Evolutionary conservation across 1,140 invertebrate genomes (phyloP).

Genomic region (Tribolium castaneum): DNA sequence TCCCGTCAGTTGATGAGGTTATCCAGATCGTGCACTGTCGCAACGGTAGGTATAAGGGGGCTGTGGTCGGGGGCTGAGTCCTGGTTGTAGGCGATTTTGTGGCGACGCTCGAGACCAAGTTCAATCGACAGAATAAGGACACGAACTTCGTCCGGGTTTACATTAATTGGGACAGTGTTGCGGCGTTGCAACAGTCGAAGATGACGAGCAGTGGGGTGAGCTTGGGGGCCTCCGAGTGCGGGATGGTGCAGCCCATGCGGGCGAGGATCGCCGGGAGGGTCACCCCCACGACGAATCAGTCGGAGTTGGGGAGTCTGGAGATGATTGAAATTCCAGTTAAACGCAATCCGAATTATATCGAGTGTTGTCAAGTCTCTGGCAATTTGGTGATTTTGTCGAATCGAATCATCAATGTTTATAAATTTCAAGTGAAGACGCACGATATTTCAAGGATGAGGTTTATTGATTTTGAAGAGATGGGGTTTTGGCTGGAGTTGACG

Average conservation of each 20-base stretch:
- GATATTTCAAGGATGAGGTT: conserved; percentile 73
- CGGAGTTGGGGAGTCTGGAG: conserved; percentile 69
- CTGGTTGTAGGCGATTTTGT: conserved; percentile 69
- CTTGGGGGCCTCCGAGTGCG: conserved; percentile 61
- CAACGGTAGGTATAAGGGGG: not conserved
- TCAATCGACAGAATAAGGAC: conserved; percentile 66
- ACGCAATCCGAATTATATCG: conserved; percentile 68
- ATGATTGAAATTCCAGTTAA: conserved; percentile 77
- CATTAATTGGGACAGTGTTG: conserved; percentile 71
- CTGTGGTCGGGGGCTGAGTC: not conserved
- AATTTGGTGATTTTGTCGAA: conserved; percentile 71
- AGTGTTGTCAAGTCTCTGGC: conserved; percentile 73
- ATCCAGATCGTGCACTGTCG: conserved; percentile 68
- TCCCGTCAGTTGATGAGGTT: conserved; percentile 75
- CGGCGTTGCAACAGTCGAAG: conserved; percentile 62
- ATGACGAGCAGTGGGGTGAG: conserved; percentile 61
- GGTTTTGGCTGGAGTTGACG: conserved; percentile 65
- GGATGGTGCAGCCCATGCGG: conserved; percentile 72
- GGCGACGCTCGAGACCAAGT: conserved; percentile 72
- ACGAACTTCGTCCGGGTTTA: conserved; percentile 73
- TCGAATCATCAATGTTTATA: conserved; percentile 68
- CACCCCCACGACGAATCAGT: conserved; percentile 71
- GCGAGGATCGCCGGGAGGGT: conserved; percentile 77
- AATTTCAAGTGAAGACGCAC: conserved; percentile 71
- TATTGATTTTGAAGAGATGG: conserved; percentile 73